Evolutionary conservation across 2,888 invertebrate species (phyloP).

Genomic region (Arge pagana): DNA sequence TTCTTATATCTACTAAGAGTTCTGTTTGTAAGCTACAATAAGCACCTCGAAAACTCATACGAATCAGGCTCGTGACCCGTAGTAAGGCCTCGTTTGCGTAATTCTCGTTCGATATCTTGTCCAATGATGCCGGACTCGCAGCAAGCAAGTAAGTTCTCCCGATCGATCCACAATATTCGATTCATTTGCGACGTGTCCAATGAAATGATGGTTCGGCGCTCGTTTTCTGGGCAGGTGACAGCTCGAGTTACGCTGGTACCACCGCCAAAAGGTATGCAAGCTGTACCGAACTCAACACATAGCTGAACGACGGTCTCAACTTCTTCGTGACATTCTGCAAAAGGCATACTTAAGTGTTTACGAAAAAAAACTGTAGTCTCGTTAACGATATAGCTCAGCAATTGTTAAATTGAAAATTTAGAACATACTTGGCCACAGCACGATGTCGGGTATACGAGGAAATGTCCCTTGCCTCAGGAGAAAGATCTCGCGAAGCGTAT

Average conservation of each 20-base stretch:
- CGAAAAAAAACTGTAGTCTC: neutral
- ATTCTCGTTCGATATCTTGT: conserved; percentile 88
- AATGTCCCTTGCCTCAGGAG: conserved; percentile 74
- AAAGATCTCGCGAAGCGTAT: conserved; percentile 89
- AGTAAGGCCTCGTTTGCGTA: conserved; percentile 78
- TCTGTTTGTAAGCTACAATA: too few relatives aligned
- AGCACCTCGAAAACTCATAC: conserved; percentile 90
- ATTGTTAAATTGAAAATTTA: neutral
- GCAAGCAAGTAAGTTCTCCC: conserved; percentile 78
- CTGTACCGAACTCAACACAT: conserved; percentile 76
- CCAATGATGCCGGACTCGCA: conserved; percentile 92
- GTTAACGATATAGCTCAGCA: neutral
- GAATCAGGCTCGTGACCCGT: conserved; percentile 98
- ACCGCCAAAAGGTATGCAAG: conserved; percentile 92
- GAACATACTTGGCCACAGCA: conserved; percentile 84
- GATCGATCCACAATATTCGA: conserved; percentile 90
- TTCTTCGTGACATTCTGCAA: conserved; percentile 73
- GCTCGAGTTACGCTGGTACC: conserved; percentile 93
- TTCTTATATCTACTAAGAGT: too few relatives aligned
- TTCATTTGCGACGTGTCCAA: conserved; percentile 97
- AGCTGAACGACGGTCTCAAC: conserved; percentile 79
- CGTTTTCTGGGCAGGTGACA: conserved; percentile 79
- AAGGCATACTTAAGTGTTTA: conserved; percentile 3
- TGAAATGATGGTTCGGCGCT: conserved; percentile 80
- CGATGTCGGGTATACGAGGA: conserved; percentile 88